Base-by-base conservation (phyloP, 2,888 invertebrate genomes). In the Diarsia mendica region DNA sequence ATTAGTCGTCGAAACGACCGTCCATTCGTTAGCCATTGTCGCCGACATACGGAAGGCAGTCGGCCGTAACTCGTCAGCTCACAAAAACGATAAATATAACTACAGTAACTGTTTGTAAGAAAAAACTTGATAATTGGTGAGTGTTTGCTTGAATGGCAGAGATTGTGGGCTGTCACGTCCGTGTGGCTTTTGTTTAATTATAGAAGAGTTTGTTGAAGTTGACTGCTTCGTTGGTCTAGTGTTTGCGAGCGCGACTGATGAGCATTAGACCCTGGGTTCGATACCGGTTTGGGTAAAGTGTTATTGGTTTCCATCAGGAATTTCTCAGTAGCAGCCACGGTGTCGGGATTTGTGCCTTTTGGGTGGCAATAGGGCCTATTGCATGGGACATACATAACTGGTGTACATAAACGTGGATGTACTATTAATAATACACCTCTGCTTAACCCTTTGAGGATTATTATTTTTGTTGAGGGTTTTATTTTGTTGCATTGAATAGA, bases 21-120 rank as follows among this genome's bases (percentile, higher is more conserved):
- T 63, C 63, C 67, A 84, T 86, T 78, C 79, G 68, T 87, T 58
- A 79, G 9, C 79, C 61, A 87, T 87, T 86, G 86, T 86, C 61
- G 69, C 33, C 20, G 73, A n/a, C 65, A 75, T 67, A 67, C 85
- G 74, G 86, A 79, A 87, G 80, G 69, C 84, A 79, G 58, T 83
- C 83, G 71, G 11, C 71, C 75, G 66, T 75, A 69, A 71, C 72
- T 53, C 18, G 67, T 67, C 70, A 51, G 60, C 83, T 46, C 5
- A 66, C 75, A 79, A 83, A 79, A 87, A 79, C 44, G 46, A 80
- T 80, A 74, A 83, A 85, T 82, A 85, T 82, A 82, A 74, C 74
- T 51, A 44, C 44, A 63, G 63, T 44, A 15, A 83, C 79, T 53
- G 83, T 83, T 85, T 55, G 73, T 71, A 18, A 48, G 64, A 77